Evolutionary conservation across 2,797 vertebrate species (phyloP).

Genomic region (Scyliorhinus canicula): DNA sequence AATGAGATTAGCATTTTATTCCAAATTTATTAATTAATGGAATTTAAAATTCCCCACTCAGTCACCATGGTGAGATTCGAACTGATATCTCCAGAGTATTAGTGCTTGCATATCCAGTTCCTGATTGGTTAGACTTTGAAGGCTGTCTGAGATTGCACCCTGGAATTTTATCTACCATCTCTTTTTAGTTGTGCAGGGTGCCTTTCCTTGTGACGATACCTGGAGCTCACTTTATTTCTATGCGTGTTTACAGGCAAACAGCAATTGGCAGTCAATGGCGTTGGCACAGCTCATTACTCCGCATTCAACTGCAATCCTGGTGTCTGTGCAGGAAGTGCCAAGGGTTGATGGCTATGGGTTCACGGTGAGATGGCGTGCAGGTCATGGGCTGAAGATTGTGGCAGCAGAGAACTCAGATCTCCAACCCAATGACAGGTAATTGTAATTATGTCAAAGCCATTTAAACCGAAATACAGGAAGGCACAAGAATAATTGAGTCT

Average conservation of each 20-base stretch:
- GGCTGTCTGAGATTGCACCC: background rate
- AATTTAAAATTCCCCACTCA: too few relatives aligned
- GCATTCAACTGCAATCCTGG: background rate
- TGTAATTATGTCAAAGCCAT: background rate
- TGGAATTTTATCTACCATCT: background rate
- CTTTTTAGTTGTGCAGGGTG: background rate
- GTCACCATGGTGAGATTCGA: too few relatives aligned
- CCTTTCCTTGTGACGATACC: background rate
- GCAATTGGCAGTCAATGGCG: background rate
- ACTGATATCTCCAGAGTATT: too few relatives aligned
- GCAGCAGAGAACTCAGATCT: background rate
- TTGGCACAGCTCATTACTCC: conserved; percentile 16
- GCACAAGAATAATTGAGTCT: background rate
- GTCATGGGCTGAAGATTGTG: background rate
- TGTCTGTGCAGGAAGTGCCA: background rate
- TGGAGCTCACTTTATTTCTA: background rate
- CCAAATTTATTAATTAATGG: too few relatives aligned
- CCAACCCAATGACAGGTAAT: conserved; percentile 25
- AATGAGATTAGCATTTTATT: too few relatives aligned
- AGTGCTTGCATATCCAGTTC: background rate
- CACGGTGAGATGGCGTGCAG: background rate
- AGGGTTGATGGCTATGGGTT: background rate
- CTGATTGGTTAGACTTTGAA: background rate
- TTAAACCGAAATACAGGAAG: background rate
- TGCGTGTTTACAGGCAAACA: background rate